Percentiles rank a stretch among this genome's conserved stretches.
Conservation (phyloP, 2,797 vertebrate species). For the Mus caroli region DNA sequence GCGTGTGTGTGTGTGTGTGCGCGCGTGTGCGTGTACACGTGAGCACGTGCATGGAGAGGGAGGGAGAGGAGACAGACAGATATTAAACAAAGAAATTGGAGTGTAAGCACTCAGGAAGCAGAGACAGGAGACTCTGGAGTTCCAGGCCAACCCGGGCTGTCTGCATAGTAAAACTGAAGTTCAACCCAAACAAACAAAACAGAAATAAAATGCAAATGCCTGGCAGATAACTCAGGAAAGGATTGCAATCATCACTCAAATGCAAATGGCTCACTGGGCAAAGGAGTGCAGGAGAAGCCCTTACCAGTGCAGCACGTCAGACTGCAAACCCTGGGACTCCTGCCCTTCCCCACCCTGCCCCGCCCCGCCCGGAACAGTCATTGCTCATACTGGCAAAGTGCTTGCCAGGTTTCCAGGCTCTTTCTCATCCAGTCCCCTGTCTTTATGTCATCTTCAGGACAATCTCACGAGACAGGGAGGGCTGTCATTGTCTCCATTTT, state of each 20-base stretch:
- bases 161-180: neutral
- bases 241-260: slow-evolving; percentile 28
- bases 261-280: slow-evolving; percentile 8
- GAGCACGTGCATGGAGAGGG: neutral
- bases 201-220: neutral
- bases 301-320: neutral
- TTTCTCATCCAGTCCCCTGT: neutral
- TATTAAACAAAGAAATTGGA: neutral
- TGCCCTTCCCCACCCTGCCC: neutral
- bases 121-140: neutral
- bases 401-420: slow-evolving; percentile 10
- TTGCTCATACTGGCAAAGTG: neutral
- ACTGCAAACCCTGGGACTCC: neutral
- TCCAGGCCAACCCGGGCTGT: neutral
- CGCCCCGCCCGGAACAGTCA: neutral
- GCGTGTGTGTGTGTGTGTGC: neutral
- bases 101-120: neutral
- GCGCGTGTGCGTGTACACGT: neutral
- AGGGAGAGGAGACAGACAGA: neutral
- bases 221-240: slow-evolving; percentile 24
- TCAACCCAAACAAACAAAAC: neutral
- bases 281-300: slow-evolving; percentile 9
- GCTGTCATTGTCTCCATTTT: slow-evolving; percentile 48
- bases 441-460: neutral
- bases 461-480: neutral